These are phyloP conservation scores for Thalassoma bifasciatum DNA, from an alignment of 2,113 vertebrate genomes.

Conservation along the genomic window DNA sequence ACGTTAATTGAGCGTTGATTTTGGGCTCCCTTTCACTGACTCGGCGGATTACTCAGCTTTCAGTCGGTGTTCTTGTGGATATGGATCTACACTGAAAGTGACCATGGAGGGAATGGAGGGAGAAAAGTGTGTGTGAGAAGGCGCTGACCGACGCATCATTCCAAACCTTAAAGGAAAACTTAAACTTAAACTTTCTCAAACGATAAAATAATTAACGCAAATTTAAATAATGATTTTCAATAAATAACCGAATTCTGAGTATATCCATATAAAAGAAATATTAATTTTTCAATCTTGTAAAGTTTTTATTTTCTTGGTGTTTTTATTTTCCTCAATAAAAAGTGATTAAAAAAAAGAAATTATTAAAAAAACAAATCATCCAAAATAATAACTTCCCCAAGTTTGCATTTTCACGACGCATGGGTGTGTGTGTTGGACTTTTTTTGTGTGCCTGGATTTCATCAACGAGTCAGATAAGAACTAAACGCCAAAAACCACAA, in stretches of 20 bases:
- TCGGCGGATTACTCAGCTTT: conserved; percentile 65
- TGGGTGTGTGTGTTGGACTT: conserved; percentile 2
- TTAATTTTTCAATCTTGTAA: background rate
- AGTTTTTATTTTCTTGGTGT: no score
- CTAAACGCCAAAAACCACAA: conserved; percentile 34
- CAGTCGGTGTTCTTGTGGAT: conserved; percentile 37
- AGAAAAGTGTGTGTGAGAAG: conserved; percentile 9
- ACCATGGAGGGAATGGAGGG: conserved; percentile 1
- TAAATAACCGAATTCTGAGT: background rate
- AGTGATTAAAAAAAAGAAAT: background rate
- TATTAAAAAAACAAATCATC: no score
- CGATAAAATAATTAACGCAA: no score
- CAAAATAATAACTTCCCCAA: no score
- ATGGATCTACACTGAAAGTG: conserved; percentile 21
- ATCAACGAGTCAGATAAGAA: conserved; percentile 45
- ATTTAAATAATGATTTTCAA: no score
- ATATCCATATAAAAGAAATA: background rate
- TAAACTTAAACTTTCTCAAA: no score
- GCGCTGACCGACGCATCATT: background rate
- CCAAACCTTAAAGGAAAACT: background rate
- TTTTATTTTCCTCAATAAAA: background rate
- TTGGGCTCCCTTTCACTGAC: conserved; percentile 82
- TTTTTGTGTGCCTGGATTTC: conserved; percentile 45
- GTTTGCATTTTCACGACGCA: no score
- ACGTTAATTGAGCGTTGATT: conserved; percentile 83